Base-by-base conservation (phyloP, 2,888 invertebrate genomes). In the Xylota segnis region DNA sequence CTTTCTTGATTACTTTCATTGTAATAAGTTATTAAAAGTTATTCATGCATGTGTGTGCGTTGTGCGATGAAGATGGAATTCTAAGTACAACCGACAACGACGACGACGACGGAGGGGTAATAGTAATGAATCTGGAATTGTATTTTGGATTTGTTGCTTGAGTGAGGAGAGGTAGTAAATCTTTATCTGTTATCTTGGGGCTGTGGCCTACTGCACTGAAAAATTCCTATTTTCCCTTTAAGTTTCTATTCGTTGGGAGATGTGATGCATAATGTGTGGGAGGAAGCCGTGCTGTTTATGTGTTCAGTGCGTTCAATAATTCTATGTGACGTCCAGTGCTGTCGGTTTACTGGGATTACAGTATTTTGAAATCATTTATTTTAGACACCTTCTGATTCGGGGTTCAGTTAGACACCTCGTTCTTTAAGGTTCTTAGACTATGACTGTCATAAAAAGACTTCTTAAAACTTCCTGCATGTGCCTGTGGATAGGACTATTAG, bases 11-110 rank as follows among this genome's bases (percentile, higher is more conserved):
- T 63, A 56, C 56, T 65, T 56, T 47, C 56, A 71, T 78, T 78
- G 71, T 61, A 71, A 63, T 71, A 45, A 75, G 65, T 65, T 75
- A 75, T 75, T 75, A 56, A 75, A 75, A 75, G 75, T 75, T 65
- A 52, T 63, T 66, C 61, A 45, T 70, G 52, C 52, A 68, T 68
- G 68, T 70, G 32, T 68, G 68, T 43, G 29, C 29, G 5, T 37
- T 47, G n/a, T 18, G 29, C 18, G 9, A 65, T 75, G 45, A 27
- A 52, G 59, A 59, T 40, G 61, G 43, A 76, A 43, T 47, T 54
- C 63, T 76, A 45, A 66, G 34, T 54, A 50, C 40, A 10, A 23
- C 23, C 2, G 23, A 23, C 23, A 3, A 23, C 23, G 47, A 23
- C 23, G 23, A 23, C 23, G 47, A 37, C 16, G 27, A 14, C 18